Evolutionary conservation across 2,888 invertebrate species (phyloP), one percentile per base, ranked within the genome.

Genomic region (Proisotoma minuta): DNA sequence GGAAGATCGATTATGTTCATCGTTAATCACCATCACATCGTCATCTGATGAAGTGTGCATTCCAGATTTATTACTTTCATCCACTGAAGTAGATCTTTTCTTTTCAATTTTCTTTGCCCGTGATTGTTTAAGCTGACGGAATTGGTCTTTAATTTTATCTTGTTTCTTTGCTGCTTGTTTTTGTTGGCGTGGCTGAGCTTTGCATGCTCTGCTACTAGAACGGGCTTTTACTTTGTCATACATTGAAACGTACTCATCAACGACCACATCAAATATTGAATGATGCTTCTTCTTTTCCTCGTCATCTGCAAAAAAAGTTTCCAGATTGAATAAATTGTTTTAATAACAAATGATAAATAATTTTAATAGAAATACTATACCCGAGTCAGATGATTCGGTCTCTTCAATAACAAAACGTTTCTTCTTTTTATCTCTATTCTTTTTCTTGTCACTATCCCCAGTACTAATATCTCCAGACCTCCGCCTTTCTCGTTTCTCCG

Each of bases 161-260:
- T 88, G 86, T 77, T 87, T 86, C 0, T 88, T 83, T 76, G 91
- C 91, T 15, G 20, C 43, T 78, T 91, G 89, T 57, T 76, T 76
- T 76, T 91, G 87, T 76, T 91, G 91, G 77, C 91, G 90, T 88
- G 91, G 90, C 22, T 62, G 59, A 20, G 57, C 54, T 78, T 93
- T 92, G 59, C 77, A 76, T 26, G 77, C 75, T 59, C 77, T 75
- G n/a, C n/a, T n/a, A 75, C 91, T 92, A 24, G 93, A 92, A 43
- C 93, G 84, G 2, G 93, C 93, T 78, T 94, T 94, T 0, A 94
- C 93, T 79, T 96, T 96, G 77, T 96, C 96, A 77, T 97, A 97
- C 96, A 97, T 97, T 10, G 95, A 95, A 64, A 94, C 91, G 76
- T 93, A 86, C 63, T 88, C 91, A 75, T 91, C 91, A 76, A 89